Percentiles rank a stretch among this genome's conserved stretches.
Conservation (phyloP, 1,140 invertebrate genomes). For the Pseudomyrmex sp. region DNA sequence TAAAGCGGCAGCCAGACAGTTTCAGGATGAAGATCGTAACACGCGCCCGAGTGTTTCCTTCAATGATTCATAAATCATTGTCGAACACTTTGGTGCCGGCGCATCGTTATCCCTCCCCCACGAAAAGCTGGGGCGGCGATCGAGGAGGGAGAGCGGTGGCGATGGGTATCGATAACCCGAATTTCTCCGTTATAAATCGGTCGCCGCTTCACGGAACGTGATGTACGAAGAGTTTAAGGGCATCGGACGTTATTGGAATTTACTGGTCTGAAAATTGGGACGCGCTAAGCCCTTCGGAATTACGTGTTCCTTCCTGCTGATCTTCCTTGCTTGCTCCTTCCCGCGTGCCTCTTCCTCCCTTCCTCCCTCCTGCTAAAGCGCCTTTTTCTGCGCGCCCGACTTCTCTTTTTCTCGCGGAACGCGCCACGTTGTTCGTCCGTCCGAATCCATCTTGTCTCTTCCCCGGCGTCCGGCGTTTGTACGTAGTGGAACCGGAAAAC, state of each 20-base stretch:
- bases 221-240: conserved; percentile 78
- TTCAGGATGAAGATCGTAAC: conserved; percentile 21
- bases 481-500: background rate
- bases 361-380: conserved; percentile 51
- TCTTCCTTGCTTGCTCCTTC: conserved; percentile 58
- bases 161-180: conserved; percentile 78
- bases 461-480: background rate
- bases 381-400: conserved; percentile 34
- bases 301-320: conserved; percentile 68
- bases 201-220: conserved; percentile 63
- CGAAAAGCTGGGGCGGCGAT: conserved; percentile 19
- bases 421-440: conserved; percentile 22
- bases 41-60: background rate
- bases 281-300: conserved; percentile 75
- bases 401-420: conserved; percentile 55
- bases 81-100: background rate
- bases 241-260: conserved; percentile 81
- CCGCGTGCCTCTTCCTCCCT: conserved; percentile 27
- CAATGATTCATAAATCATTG: conserved; percentile 58
- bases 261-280: conserved; percentile 80
- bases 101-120: conserved; percentile 34
- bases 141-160: background rate
- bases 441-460: conserved; percentile 53
- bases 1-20: conserved; percentile 10
- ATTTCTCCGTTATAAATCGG: conserved; percentile 79